phyloP scores from a whole-genome alignment of 2,888 invertebrate species.

The Osmoderma eremita region DNA sequence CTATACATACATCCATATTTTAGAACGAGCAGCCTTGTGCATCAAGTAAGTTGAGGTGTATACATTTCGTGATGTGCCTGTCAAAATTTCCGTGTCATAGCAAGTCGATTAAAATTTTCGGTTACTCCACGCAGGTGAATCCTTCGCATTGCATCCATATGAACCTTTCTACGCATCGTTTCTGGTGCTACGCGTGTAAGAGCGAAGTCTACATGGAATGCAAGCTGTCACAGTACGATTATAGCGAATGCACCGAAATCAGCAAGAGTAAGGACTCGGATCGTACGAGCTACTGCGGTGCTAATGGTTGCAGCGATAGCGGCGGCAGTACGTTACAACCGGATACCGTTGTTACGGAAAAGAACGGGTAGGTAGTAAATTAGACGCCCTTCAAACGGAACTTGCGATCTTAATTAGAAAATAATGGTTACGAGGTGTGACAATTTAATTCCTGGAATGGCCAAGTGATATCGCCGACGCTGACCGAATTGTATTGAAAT shows the following conservation, averaged over 20 bases:
- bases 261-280: constrained; percentile 51
- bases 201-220: constrained; percentile 74
- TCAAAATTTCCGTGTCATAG: constrained; percentile 29
- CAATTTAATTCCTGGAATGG: too few species aligned
- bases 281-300: constrained; percentile 3
- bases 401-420: too few species aligned
- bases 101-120: neutral
- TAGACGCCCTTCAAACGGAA: too few species aligned
- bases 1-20: too few species aligned
- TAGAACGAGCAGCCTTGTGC: too few species aligned
- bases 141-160: constrained; percentile 82
- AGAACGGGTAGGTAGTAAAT: constrained; percentile 27
- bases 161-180: constrained; percentile 83
- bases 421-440: too few species aligned
- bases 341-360: neutral
- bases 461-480: too few species aligned
- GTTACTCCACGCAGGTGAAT: constrained; percentile 65
- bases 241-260: constrained; percentile 51
- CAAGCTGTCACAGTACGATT: constrained; percentile 44
- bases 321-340: neutral
- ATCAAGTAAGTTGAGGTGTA: neutral
- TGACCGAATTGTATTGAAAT: too few species aligned
- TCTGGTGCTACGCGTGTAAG: constrained; percentile 92
- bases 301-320: neutral
- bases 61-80: neutral